Conservation (phyloP, 2,797 vertebrate species). For the Mastacembelus armatus region DNA sequence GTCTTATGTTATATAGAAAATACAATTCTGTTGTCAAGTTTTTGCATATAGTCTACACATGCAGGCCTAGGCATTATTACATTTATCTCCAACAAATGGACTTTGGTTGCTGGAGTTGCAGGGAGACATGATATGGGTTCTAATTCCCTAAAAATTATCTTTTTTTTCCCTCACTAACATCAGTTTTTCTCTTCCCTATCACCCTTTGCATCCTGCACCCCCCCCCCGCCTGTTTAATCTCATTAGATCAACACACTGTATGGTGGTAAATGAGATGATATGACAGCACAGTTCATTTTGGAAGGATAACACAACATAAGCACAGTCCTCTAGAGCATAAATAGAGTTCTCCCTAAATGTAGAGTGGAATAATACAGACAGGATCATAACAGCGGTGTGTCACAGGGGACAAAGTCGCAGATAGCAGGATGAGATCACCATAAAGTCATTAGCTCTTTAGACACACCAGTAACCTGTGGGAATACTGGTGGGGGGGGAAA, state of each 20-base stretch:
- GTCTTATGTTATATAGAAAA: not conserved
- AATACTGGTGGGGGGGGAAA: not conserved
- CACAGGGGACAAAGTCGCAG: constrained; percentile 15
- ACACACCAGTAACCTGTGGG: constrained; percentile 3
- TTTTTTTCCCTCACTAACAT: not conserved
- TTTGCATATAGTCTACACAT: not conserved
- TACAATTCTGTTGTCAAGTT: not conserved
- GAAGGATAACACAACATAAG: not conserved
- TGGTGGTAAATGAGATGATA: too few species aligned
- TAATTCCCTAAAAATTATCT: not conserved
- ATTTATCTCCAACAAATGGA: not conserved
- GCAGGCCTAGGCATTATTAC: not conserved
- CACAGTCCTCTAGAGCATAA: not conserved
- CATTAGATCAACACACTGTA: constrained; percentile 1
- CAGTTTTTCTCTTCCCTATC: constrained; percentile 1
- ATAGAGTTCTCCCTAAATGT: too few species aligned
- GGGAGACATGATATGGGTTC: too few species aligned
- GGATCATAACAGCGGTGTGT: too few species aligned
- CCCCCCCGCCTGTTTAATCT: constrained; percentile 19
- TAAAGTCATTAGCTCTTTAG: constrained; percentile 11
- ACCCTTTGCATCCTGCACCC: constrained; percentile 28
- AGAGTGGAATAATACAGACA: not conserved
- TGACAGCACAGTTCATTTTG: not conserved
- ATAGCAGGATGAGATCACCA: constrained; percentile 10
- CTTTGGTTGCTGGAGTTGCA: not conserved